A percentile compares a stretch with the other conserved stretches of the same genome.
Evolutionary conservation across 2,888 invertebrate species (phyloP).

Genomic region (Cybosia mesomella): DNA sequence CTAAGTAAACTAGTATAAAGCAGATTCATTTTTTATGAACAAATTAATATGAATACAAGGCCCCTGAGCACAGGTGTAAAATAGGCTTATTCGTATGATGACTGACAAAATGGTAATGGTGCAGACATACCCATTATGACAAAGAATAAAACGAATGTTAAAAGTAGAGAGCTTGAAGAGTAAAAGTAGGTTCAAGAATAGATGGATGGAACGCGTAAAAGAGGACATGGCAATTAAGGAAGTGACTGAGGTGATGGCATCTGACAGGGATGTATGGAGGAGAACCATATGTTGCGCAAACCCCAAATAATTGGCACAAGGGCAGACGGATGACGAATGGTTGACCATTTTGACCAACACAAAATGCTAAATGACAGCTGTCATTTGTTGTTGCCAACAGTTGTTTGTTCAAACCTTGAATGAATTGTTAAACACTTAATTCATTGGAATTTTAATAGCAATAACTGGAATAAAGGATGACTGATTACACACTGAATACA

Average conservation of each 20-base stretch:
- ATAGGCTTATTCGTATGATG: no score
- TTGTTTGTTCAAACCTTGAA: conserved; percentile 11
- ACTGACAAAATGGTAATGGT: no score
- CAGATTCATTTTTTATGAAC: neutral
- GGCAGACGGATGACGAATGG: neutral
- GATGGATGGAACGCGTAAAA: no score
- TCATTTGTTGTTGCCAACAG: neutral
- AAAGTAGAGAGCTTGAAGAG: no score
- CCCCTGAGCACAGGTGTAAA: neutral
- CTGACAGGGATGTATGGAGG: neutral
- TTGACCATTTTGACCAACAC: neutral
- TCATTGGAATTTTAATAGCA: conserved; percentile 33
- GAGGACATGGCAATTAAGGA: neutral
- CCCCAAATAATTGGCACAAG: neutral
- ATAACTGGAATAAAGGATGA: conserved; percentile 46
- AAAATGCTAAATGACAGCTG: conserved; percentile 1
- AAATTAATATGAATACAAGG: no score
- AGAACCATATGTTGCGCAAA: neutral
- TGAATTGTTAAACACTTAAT: conserved; percentile 30
- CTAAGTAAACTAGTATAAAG: no score
- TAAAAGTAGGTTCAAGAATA: no score
- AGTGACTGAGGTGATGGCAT: neutral
- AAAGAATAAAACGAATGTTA: no score
- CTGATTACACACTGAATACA: conserved; percentile 44
- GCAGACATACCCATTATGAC: no score